These are phyloP conservation scores for Scrobipalpa atriplicella DNA, from an alignment of 2,888 invertebrate species.

Conservation along the genomic window DNA sequence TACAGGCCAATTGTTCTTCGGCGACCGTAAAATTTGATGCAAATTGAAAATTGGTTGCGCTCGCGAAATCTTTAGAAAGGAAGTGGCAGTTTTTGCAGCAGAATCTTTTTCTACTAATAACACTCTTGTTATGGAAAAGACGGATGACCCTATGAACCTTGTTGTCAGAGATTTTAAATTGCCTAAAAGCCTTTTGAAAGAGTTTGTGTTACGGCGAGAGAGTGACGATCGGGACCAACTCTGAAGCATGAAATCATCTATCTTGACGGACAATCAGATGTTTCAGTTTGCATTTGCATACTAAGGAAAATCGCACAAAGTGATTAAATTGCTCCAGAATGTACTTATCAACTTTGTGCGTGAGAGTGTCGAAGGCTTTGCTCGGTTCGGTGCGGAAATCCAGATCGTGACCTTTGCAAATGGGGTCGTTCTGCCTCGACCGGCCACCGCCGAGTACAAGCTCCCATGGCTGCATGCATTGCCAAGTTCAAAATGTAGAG, in stretches of 20 bases:
- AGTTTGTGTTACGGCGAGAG: too few species aligned
- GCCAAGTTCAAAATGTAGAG: neutral
- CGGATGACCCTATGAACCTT: too few species aligned
- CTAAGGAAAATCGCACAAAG: neutral
- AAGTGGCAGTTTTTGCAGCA: neutral
- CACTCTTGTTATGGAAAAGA: too few species aligned
- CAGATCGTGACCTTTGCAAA: slow-evolving; percentile 59
- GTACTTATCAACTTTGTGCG: neutral
- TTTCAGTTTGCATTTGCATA: neutral
- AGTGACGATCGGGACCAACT: too few species aligned
- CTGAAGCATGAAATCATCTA: too few species aligned
- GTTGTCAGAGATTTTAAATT: too few species aligned
- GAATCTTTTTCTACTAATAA: neutral
- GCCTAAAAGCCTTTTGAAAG: too few species aligned
- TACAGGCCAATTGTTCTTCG: slow-evolving; percentile 22
- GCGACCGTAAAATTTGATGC: slow-evolving; percentile 42
- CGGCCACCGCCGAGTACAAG: neutral
- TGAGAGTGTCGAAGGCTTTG: slow-evolving; percentile 10
- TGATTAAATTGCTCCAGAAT: neutral
- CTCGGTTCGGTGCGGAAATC: slow-evolving; percentile 40
- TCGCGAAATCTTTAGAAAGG: slow-evolving; percentile 12
- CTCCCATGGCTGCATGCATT: neutral
- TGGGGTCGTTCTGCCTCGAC: slow-evolving; percentile 41
- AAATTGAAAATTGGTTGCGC: slow-evolving; percentile 37
- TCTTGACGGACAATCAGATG: too few species aligned